A percentile compares a stretch with the other conserved stretches of the same genome.
phyloP scores from a whole-genome alignment of 2,888 invertebrate genomes.

The Drosophila hamatofila region DNA sequence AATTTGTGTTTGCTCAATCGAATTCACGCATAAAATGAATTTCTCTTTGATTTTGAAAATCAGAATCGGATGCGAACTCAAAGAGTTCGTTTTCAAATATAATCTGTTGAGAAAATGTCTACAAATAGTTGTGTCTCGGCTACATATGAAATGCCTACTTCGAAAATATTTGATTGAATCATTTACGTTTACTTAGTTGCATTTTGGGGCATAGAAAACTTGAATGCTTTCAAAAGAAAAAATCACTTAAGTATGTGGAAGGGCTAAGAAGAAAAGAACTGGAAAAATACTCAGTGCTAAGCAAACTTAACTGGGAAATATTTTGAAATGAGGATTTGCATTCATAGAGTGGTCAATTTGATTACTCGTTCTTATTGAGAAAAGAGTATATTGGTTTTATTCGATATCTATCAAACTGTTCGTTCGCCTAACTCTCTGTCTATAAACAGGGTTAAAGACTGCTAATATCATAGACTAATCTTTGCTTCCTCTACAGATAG shows the following conservation, averaged over 20 bases:
- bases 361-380: background rate
- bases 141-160: constrained; percentile 5
- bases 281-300: too few relatives aligned
- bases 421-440: too few relatives aligned
- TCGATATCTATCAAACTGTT: background rate
- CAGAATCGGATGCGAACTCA: background rate
- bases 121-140: background rate
- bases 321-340: too few relatives aligned
- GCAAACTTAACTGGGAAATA: too few relatives aligned
- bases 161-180: background rate
- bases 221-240: background rate
- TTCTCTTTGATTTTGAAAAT: constrained; percentile 1
- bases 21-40: constrained; percentile 5
- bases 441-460: too few relatives aligned
- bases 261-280: too few relatives aligned
- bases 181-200: background rate
- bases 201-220: background rate
- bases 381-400: background rate
- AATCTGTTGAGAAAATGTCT: background rate
- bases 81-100: background rate
- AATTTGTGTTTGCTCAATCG: constrained; percentile 14
- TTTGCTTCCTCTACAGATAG: too few relatives aligned
- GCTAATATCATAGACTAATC: too few relatives aligned
- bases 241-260: too few relatives aligned
- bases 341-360: too few relatives aligned